Percentiles rank a stretch among this genome's conserved stretches.
Conservation (phyloP, 1,140 invertebrate genomes). For the Mylabris phalerata region DNA sequence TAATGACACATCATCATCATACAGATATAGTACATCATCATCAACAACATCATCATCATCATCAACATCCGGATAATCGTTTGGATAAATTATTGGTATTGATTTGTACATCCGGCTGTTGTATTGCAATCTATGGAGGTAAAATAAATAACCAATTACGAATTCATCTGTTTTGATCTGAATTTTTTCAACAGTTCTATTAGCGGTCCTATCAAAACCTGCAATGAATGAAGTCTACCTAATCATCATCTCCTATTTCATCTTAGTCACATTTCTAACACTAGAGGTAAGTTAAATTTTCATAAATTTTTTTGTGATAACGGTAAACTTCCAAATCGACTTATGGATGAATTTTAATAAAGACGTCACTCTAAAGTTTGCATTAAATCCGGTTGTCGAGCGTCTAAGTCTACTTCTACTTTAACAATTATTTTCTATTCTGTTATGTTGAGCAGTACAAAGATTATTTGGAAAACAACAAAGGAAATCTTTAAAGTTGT, state of each 20-base stretch:
- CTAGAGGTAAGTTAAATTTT: conserved; percentile 34
- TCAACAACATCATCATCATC: not conserved
- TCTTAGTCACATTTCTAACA: conserved; percentile 62
- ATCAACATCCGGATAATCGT: conserved; percentile 19
- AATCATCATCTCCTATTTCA: conserved; percentile 72
- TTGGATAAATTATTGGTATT: conserved; percentile 34
- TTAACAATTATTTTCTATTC: too few species aligned
- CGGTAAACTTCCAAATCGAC: too few species aligned
- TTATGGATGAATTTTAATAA: too few species aligned
- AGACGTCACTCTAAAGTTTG: too few species aligned
- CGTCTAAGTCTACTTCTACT: too few species aligned
- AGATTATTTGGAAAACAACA: too few species aligned
- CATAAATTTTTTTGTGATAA: not conserved
- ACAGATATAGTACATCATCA: not conserved
- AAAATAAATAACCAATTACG: conserved; percentile 4
- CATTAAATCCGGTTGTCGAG: too few species aligned
- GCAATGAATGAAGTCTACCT: conserved; percentile 84
- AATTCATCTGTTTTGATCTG: too few species aligned
- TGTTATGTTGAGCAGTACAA: too few species aligned
- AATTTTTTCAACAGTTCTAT: conserved; percentile 52
- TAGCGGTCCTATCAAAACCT: conserved; percentile 68
- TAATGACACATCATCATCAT: conserved; percentile 23
- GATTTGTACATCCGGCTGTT: conserved; percentile 37
- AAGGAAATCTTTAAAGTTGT: too few species aligned
- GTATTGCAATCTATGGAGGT: conserved; percentile 40